Percentiles rank a stretch among this genome's conserved stretches.
These are phyloP conservation scores for Cnemophilus loriae DNA, from an alignment of 2,113 vertebrate genomes.

Conservation along the genomic window DNA sequence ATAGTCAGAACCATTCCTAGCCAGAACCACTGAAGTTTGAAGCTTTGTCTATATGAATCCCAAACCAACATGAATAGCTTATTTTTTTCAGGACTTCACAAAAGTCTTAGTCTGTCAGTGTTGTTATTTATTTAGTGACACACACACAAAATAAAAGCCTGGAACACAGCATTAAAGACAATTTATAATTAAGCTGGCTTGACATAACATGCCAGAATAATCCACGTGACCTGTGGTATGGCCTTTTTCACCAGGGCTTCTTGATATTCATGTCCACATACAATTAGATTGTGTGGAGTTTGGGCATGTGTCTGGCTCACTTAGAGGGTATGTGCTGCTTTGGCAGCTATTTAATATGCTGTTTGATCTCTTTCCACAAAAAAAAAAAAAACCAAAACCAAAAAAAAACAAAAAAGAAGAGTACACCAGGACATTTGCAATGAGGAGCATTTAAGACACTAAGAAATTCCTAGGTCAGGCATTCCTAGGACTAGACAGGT, in stretches of 20 bases:
- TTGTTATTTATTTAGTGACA: neutral
- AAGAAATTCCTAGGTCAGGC: neutral
- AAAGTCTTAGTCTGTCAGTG: neutral
- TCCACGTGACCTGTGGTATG: accelerated
- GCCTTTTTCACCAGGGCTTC: neutral
- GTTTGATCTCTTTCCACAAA: neutral
- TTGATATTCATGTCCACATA: neutral
- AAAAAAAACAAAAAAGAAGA: neutral
- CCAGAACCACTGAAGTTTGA: neutral
- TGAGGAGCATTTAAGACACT: neutral
- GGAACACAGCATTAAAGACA: neutral
- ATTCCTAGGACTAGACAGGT: neutral
- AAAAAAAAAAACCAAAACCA: neutral
- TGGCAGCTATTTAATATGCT: neutral
- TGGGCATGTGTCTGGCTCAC: neutral
- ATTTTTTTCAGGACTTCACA: neutral
- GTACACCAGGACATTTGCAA: neutral
- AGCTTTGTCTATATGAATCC: neutral
- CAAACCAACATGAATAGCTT: neutral
- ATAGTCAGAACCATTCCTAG: neutral
- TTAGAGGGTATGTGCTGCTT: neutral
- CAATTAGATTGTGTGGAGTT: neutral
- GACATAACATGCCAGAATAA: neutral
- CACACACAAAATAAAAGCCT: neutral
- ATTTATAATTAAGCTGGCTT: neutral